phyloP scores from a whole-genome alignment of 1,140 invertebrate genomes.

The Artemia franciscana region DNA sequence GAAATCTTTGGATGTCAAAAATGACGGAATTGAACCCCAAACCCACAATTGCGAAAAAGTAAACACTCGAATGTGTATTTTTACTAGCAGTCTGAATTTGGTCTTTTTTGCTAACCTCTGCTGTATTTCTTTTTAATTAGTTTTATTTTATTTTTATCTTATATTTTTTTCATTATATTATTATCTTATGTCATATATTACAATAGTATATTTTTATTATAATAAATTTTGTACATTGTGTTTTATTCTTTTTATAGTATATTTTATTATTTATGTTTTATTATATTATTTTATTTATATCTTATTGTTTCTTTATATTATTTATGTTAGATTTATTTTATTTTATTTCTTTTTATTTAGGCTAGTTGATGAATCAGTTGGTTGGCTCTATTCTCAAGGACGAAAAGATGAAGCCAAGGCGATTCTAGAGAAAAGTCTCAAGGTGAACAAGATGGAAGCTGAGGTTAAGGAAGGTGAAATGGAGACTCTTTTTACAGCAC shows the following conservation, averaged over 20 bases:
- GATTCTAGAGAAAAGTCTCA: constrained; percentile 43
- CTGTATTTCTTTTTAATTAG: constrained; percentile 2
- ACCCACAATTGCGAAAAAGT: too few relatives aligned
- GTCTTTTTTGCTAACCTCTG: not conserved
- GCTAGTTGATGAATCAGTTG: constrained; percentile 59
- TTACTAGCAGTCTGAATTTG: too few relatives aligned
- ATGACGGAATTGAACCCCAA: too few relatives aligned
- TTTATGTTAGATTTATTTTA: constrained; percentile 31
- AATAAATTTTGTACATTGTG: too few relatives aligned
- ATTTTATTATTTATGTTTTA: too few relatives aligned
- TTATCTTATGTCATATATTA: too few relatives aligned
- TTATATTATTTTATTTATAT: constrained; percentile 5
- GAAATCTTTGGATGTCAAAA: too few relatives aligned
- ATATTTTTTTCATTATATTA: too few relatives aligned
- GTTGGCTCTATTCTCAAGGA: constrained; percentile 60
- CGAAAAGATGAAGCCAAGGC: constrained; percentile 37
- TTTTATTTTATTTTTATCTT: too few relatives aligned
- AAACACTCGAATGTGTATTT: too few relatives aligned
- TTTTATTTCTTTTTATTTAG: constrained; percentile 14
- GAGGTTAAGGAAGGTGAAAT: constrained; percentile 5
- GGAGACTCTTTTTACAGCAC: not conserved
- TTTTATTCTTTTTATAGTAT: too few relatives aligned
- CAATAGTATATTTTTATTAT: too few relatives aligned
- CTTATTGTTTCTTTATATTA: constrained; percentile 7
- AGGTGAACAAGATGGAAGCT: constrained; percentile 30